Percentiles rank a stretch among this genome's conserved stretches.
Conservation (phyloP, 2,797 vertebrate species). For the Balearica regulorum region DNA sequence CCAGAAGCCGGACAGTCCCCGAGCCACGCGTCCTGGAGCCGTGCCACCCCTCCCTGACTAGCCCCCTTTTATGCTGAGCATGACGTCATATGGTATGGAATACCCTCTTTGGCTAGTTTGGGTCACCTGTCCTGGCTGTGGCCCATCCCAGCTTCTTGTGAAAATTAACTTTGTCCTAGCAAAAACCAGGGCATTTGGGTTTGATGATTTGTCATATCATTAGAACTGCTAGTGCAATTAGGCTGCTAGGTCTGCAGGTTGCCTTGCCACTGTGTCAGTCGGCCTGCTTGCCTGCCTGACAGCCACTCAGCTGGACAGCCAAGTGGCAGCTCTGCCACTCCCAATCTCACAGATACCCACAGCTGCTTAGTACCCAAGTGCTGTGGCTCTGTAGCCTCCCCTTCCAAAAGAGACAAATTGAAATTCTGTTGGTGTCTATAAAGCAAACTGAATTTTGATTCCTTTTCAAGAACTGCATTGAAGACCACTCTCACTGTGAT, state of each 20-base stretch:
- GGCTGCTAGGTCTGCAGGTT: not conserved
- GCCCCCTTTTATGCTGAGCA: too few species aligned
- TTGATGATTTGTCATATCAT: not conserved
- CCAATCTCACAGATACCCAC: not conserved
- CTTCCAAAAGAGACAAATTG: not conserved
- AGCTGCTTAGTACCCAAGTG: accelerated
- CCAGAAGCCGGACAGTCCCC: too few species aligned
- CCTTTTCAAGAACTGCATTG: not conserved
- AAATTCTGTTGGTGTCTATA: not conserved
- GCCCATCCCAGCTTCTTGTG: too few species aligned
- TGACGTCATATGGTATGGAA: too few species aligned
- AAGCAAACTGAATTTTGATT: not conserved
- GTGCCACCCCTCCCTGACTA: too few species aligned
- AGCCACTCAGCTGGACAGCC: not conserved
- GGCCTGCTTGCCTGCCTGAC: not conserved
- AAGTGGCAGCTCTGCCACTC: not conserved
- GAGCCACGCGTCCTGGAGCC: too few species aligned
- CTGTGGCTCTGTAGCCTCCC: not conserved
- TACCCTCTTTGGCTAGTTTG: too few species aligned
- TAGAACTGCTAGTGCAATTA: not conserved
- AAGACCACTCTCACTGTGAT: not conserved
- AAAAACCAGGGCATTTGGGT: too few species aligned
- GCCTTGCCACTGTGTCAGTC: not conserved
- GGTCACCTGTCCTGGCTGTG: too few species aligned
- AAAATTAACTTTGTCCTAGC: too few species aligned